Conservation (phyloP, 2,888 invertebrate species). For the Mythimna impura region DNA sequence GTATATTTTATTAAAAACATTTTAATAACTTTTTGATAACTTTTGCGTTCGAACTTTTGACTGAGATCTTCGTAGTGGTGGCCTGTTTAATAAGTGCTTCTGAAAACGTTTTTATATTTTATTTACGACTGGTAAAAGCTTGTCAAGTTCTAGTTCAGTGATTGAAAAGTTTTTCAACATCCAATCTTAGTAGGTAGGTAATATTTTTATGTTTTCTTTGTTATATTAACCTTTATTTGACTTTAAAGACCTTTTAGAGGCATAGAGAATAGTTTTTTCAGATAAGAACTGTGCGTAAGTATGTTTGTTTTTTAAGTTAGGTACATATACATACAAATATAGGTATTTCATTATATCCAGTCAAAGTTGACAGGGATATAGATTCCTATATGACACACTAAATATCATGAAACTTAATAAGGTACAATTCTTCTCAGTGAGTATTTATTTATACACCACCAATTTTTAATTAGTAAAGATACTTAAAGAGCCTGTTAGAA, state of each 20-base stretch:
- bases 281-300: background rate
- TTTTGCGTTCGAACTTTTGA: conserved; percentile 3
- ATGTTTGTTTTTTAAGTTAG: background rate
- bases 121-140: conserved; percentile 9
- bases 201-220: background rate
- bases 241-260: background rate
- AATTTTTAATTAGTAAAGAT: too few relatives aligned
- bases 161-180: background rate
- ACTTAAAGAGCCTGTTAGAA: too few relatives aligned
- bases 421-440: background rate
- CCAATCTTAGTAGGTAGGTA: conserved; percentile 2
- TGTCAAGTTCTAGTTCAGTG: conserved; percentile 16
- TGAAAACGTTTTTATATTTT: conserved; percentile 8
- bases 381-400: too few relatives aligned
- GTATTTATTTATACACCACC: background rate
- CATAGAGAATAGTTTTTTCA: too few relatives aligned
- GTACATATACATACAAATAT: background rate
- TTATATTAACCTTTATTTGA: background rate
- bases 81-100: conserved; percentile 31
- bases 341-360: background rate
- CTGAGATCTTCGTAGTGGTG: conserved; percentile 7
- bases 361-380: background rate
- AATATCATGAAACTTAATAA: background rate
- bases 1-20: conserved; percentile 14
- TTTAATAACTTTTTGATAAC: conserved; percentile 10